Evolutionary conservation across 2,888 invertebrate genomes (phyloP), one percentile per base, ranked within the genome.

Genomic region (Chaetogeoica ovagalla): DNA sequence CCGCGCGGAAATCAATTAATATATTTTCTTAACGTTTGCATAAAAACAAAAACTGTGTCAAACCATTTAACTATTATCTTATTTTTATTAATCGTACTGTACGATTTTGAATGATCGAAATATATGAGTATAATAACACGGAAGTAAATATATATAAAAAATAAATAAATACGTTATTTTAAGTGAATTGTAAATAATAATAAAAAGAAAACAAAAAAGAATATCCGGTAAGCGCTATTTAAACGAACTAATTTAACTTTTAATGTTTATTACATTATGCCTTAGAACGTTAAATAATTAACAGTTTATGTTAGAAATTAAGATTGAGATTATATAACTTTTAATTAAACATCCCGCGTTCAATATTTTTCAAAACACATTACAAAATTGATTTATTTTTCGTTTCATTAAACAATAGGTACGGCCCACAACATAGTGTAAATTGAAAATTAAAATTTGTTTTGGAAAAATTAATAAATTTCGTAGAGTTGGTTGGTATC

Each of bases 171-270:
- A n/a, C n/a, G n/a, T n/a, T n/a, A n/a, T n/a, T n/a, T n/a, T n/a
- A 68, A 68, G 17, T 68, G 48, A 68, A 52, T 48, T 23, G 21
- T 52, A 68, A 68, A 52, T 43, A 43, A 48, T 21, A 21, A 59
- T 9, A 68, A 68, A 23, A 17, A 48, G 52, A 68, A 23, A 9
- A 5, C 21, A 23, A 15, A 52, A 2, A 55, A 2, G 55, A 55
- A 55, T 55, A 55, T 55, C 55, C 19, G 3, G 55, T 52, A 52
- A 68, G 52, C 30, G 52, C 6, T 55, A 55, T 52, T 55, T 7
- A 69, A 69, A 69, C 52, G 30, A 69, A 69, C 52, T 52, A 60
- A 60, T n/a, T n/a, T n/a, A 60, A 60, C 60, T 60, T 60, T 60
- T 23, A 23, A 60, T 23, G 21, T 23, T 23, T 60, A 23, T 23